phyloP scores from a whole-genome alignment of 2,113 vertebrate species.

The Crotalus tigris region DNA sequence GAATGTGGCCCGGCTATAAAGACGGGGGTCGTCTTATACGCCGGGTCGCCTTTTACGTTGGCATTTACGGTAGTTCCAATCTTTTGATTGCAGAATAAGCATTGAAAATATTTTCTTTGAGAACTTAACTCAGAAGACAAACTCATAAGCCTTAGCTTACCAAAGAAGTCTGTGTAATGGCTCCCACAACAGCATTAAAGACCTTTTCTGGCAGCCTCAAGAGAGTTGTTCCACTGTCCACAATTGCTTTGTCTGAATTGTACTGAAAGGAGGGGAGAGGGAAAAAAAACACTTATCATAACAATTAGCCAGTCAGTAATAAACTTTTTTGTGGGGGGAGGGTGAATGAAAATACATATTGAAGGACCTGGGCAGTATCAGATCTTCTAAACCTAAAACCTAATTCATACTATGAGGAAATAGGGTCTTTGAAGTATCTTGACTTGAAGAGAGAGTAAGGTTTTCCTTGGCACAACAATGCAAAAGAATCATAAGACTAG shows the following conservation, averaged over 20 bases:
- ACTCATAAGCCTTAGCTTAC: constrained; percentile 66
- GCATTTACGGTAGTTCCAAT: not conserved
- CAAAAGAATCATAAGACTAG: not conserved
- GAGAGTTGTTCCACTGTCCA: constrained; percentile 95
- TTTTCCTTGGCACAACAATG: not conserved
- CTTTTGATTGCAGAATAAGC: not conserved
- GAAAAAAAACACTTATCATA: not conserved
- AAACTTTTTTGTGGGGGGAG: too few relatives aligned
- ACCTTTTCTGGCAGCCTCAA: constrained; percentile 92
- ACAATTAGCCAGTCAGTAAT: not conserved
- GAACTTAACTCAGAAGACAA: not conserved
- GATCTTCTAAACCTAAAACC: not conserved
- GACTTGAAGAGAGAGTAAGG: not conserved
- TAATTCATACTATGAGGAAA: not conserved
- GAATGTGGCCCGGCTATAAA: too few relatives aligned
- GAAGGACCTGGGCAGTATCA: not conserved
- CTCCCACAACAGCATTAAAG: constrained; percentile 85
- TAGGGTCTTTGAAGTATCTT: not conserved
- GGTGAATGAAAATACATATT: not conserved
- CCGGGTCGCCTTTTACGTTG: too few relatives aligned
- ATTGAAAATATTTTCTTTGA: constrained; percentile 13
- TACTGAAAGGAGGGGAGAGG: constrained; percentile 72
- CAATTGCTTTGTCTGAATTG: constrained; percentile 94
- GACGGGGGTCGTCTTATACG: too few relatives aligned
- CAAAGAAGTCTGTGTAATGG: constrained; percentile 83